Conservation (phyloP, 2,888 invertebrate species). For the Apamea epomidion region DNA sequence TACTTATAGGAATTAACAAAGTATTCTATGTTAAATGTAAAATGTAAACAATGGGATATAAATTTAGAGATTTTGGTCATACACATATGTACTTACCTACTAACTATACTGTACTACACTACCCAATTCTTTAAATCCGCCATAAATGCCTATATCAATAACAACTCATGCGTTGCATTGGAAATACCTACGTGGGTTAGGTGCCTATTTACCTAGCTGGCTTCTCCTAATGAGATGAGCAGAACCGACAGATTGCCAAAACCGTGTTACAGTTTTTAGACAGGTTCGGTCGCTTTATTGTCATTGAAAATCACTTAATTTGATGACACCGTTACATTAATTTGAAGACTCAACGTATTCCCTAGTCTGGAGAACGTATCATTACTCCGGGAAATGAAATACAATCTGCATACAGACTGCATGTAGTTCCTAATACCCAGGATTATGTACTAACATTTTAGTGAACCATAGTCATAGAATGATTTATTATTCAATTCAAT, state of each 20-base stretch:
- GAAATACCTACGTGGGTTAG: neutral
- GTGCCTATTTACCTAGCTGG: neutral
- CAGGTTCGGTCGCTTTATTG: neutral
- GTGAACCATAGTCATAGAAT: neutral
- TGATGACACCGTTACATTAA: neutral
- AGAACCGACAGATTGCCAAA: neutral
- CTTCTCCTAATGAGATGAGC: neutral
- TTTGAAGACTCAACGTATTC: neutral
- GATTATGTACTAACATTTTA: neutral
- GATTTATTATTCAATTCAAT: too few species aligned
- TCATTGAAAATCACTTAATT: neutral
- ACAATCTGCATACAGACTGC: neutral
- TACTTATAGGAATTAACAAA: conserved; percentile 23
- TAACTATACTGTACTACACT: neutral
- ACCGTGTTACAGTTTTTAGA: neutral
- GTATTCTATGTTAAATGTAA: conserved; percentile 25
- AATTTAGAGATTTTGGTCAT: neutral
- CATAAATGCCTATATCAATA: conserved; percentile 17
- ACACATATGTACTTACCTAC: neutral
- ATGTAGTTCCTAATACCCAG: neutral
- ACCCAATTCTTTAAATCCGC: conserved; percentile 23
- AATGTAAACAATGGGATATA: conserved; percentile 33
- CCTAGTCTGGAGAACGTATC: neutral
- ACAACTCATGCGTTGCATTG: conserved; percentile 1
- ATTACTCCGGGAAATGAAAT: neutral